Conservation (phyloP, 2,888 invertebrate species). For the Drosophila yooni region DNA sequence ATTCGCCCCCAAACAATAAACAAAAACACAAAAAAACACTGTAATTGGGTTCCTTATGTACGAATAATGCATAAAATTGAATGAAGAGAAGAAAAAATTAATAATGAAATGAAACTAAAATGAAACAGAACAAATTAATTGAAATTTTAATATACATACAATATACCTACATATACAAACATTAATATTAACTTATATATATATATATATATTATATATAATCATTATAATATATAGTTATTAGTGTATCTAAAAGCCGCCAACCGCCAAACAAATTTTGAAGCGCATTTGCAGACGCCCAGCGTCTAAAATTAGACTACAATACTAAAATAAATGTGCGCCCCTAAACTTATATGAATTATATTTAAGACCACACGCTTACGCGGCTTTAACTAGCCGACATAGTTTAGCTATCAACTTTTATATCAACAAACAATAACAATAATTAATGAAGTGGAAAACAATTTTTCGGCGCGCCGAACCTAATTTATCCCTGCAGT, state of each 20-base stretch:
- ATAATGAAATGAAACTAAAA: constrained; percentile 28
- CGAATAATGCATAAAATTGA: constrained; percentile 51
- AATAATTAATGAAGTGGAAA: constrained; percentile 3
- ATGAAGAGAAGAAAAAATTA: constrained; percentile 17
- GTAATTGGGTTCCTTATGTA: constrained; percentile 78
- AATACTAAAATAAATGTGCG: constrained; percentile 46
- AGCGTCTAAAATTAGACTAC: constrained; percentile 69
- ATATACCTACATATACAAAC: constrained; percentile 41
- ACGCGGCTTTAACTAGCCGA: constrained; percentile 54
- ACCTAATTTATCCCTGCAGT: constrained; percentile 29
- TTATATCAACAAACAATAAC: constrained; percentile 52
- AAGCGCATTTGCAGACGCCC: constrained; percentile 77
- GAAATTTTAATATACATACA: constrained; percentile 52
- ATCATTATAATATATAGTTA: constrained; percentile 42
- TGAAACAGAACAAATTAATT: constrained; percentile 60
- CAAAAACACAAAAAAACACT: constrained; percentile 22
- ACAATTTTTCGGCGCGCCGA: constrained; percentile 39
- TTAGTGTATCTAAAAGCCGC: constrained; percentile 51
- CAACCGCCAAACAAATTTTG: constrained; percentile 79
- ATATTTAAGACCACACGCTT: constrained; percentile 67
- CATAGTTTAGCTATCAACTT: constrained; percentile 69
- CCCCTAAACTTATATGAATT: constrained; percentile 35
- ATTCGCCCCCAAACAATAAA: constrained; percentile 10
- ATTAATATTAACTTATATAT: constrained; percentile 26
- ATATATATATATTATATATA: constrained; percentile 43